Evolutionary conservation across 2,797 vertebrate species (phyloP).

Genomic region (Ptychadena robeensis): DNA sequence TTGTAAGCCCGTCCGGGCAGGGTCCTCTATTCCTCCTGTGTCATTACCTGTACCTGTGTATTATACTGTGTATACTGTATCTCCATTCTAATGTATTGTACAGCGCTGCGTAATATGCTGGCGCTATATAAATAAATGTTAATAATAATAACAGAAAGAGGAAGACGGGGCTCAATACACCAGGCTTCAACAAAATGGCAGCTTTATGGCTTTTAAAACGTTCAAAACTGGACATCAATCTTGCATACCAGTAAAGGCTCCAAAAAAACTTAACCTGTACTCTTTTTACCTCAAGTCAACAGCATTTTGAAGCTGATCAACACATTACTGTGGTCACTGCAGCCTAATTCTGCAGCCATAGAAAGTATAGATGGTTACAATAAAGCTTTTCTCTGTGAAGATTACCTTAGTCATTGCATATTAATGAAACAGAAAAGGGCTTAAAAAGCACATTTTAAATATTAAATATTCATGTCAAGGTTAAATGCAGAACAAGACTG

Average conservation of each 20-base stretch:
- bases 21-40: too few species aligned
- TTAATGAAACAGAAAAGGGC: conserved; percentile 42
- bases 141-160: too few species aligned
- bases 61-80: too few species aligned
- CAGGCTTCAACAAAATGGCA: too few species aligned
- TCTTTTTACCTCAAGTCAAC: neutral
- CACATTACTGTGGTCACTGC: neutral
- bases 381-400: neutral
- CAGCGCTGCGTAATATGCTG: too few species aligned
- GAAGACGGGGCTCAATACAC: too few species aligned
- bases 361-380: neutral
- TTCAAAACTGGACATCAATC: too few species aligned
- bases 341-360: neutral
- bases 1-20: too few species aligned
- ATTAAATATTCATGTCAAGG: conserved; percentile 51
- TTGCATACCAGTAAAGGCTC: neutral
- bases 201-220: too few species aligned
- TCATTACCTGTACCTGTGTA: too few species aligned
- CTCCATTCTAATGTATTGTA: too few species aligned
- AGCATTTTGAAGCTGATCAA: neutral
- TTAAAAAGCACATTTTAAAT: conserved; percentile 48
- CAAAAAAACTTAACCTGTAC: neutral
- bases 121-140: too few species aligned
- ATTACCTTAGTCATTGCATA: conserved; percentile 46
- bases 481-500: conserved; percentile 51